Base-by-base conservation (phyloP, 2,113 vertebrate species). In the Macquaria australasica region DNA sequence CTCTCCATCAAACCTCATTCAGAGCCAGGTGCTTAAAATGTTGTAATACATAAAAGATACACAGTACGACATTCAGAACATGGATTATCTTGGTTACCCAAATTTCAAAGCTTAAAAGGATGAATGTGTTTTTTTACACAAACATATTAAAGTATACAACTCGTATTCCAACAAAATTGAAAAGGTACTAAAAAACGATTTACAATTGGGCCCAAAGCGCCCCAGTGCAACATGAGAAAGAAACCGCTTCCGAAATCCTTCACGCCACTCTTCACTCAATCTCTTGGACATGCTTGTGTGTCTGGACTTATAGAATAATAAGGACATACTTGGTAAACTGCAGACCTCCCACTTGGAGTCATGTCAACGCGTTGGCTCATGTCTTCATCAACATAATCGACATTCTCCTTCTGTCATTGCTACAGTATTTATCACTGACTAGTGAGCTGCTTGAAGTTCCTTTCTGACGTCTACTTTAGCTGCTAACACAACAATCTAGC, bases 211-310 rank as follows among this genome's bases (percentile, higher is more conserved):
- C 94, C 71, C 28, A 63, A 87, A 90, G 77, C 18, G 93, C 94
- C 94, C 93, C 94, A 95, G 95, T 96, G 95, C 95, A 96, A 96
- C 93, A 91, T 86, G 84, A 89, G 89, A 93, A 93, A 92, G 77
- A 92, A 92, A 91, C 85, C 60, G 69, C 85, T 92, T 87, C 85
- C 91, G 82, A 88, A 90, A 79, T 82, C 83, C 82, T 68, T 92
- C 21, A 71, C 81, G 77, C 59, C 41, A 14, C 81, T 85, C 82
- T 69, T 88, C 81, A 92, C 85, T 86, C 90, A 62, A 76, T 62
- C 82, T 88, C 88, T 81, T 53, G 77, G 84, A 89, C 81, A 58
- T 64, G 68, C 84, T 76, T 60, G 88, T 66, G 76, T 81, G 67
- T 84, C 80, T 93, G 95, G 58, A 67, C 73, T 78, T 64, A 68